Evolutionary conservation across 2,888 invertebrate genomes (phyloP), one percentile per base, ranked within the genome.

Genomic region (Schrankia costaestrigalis): DNA sequence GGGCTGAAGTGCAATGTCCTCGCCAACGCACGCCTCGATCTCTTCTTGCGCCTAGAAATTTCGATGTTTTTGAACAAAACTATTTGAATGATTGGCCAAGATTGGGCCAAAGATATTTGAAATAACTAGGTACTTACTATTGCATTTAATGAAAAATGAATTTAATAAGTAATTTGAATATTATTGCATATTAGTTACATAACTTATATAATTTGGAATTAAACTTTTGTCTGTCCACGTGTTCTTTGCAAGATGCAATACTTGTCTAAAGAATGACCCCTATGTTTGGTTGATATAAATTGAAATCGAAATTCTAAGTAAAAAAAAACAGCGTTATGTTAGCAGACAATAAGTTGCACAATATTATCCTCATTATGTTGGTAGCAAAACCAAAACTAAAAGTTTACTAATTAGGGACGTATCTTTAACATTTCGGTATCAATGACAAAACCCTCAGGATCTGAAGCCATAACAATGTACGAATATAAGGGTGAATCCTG

Each of bases 1-100:
- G 53, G 63, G 53, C 61, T 74, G 73, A 84, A 87, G 86, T 87
- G 86, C 86, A 87, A 87, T 83, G 86, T 86, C 86, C 86, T 87
- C 86, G 82, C 81, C 66, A 84, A 82, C 84, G 78, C 78, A 81
- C 84, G 83, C 76, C 77, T 73, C 71, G 70, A 67, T 73, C 70
- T 66, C 56, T 57, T 67, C 65, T 50, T 43, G 42, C 56, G 56
- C 49, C 75, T 66, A 66, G 66, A 67, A 61, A 63, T 71, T 61
- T 70, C 65, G 60, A 71, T 67, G 63, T 68, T 77, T 69, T 65
- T 57, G 60, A 66, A 63, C 44, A 41, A 49, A 53, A 46, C 41
- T 54, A 39, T 41, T 43, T 17, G 23, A 64, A 65, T 59, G 58
- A 59, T 68, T 67, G 46, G 41, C 40, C 26, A 41, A 25, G 39